Conservation (phyloP, 2,113 vertebrate genomes). For the Suncus etruscus region DNA sequence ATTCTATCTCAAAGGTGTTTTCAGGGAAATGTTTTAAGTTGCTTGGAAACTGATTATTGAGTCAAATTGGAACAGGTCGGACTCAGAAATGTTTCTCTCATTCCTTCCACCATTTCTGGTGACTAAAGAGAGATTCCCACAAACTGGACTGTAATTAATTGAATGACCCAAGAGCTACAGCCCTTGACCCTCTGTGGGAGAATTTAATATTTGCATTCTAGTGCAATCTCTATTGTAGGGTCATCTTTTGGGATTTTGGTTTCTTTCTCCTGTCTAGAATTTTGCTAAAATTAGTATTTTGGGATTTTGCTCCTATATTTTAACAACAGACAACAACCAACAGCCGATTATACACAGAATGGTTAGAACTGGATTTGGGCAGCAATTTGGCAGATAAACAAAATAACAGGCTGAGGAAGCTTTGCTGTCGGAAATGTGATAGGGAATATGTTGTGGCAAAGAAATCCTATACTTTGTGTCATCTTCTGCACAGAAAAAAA, state of each 20-base stretch:
- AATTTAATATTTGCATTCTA: constrained; percentile 58
- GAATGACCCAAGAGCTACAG: constrained; percentile 34
- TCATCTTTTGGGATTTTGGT: constrained; percentile 55
- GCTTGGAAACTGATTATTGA: constrained; percentile 73
- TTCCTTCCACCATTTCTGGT: constrained; percentile 46
- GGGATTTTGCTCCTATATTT: constrained; percentile 24
- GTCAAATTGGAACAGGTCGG: constrained; percentile 71
- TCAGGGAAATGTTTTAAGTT: constrained; percentile 64
- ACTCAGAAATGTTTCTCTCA: constrained; percentile 57
- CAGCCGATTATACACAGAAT: constrained; percentile 51
- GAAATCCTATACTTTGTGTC: constrained; percentile 63
- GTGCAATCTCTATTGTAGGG: constrained; percentile 1
- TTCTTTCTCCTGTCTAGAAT: constrained; percentile 17
- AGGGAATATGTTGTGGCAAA: constrained; percentile 25
- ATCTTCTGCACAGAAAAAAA: constrained; percentile 26
- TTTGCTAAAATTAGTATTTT: constrained; percentile 62
- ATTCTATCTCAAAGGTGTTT: constrained; percentile 46
- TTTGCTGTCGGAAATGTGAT: not conserved
- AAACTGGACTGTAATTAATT: constrained; percentile 51
- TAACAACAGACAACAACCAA: constrained; percentile 67
- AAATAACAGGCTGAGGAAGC: constrained; percentile 19
- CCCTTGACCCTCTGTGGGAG: not conserved
- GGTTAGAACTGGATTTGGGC: constrained; percentile 51
- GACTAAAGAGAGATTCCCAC: constrained; percentile 63
- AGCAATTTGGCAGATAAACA: constrained; percentile 60